These are phyloP conservation scores for Meiosimyza decipiens DNA, from an alignment of 2,888 invertebrate species.

Conservation along the genomic window DNA sequence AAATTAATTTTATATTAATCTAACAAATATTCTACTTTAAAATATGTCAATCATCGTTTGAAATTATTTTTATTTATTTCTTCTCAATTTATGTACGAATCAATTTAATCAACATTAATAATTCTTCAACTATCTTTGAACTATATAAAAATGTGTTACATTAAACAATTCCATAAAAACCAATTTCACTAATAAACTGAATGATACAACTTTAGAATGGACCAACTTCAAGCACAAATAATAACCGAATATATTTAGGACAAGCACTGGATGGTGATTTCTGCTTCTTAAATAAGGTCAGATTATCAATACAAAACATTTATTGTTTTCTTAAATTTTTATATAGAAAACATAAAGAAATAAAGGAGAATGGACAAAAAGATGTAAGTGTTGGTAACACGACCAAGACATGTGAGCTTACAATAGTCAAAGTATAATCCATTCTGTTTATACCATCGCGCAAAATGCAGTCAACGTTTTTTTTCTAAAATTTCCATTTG, in stretches of 20 bases:
- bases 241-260: conserved; percentile 52
- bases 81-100: neutral
- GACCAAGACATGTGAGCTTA: too few relatives aligned
- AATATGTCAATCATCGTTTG: too few relatives aligned
- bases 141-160: neutral
- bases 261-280: conserved; percentile 56
- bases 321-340: too few relatives aligned
- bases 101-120: neutral
- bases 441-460: too few relatives aligned
- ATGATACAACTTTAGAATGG: conserved; percentile 31
- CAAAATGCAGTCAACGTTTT: too few relatives aligned
- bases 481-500: too few relatives aligned
- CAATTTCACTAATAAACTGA: neutral
- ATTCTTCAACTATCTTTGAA: neutral
- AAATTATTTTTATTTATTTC: neutral
- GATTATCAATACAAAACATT: conserved; percentile 33
- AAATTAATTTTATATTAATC: too few relatives aligned
- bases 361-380: too few relatives aligned
- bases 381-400: too few relatives aligned
- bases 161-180: conserved; percentile 3
- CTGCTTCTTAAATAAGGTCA: conserved; percentile 54
- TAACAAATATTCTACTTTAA: too few relatives aligned
- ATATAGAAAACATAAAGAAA: too few relatives aligned
- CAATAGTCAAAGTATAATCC: too few relatives aligned
- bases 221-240: conserved; percentile 42